Evolutionary conservation across 2,113 vertebrate species (phyloP), one percentile per base, ranked within the genome.

Genomic region (Tilapia sparmanii): DNA sequence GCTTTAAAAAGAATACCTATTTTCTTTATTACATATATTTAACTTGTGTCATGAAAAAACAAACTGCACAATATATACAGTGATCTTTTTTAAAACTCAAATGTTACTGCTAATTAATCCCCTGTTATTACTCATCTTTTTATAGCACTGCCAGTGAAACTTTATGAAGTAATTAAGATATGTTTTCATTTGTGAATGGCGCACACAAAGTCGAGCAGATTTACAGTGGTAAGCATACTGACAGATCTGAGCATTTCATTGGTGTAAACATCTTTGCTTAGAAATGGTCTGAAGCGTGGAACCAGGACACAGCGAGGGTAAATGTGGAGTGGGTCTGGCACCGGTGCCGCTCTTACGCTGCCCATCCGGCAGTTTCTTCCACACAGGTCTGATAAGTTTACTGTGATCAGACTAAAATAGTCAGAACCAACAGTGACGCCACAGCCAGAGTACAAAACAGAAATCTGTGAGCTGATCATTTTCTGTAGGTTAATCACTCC

Each of bases 291-390:
- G 31, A 63, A 73, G 38, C 4, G 4, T 18, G 66, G 68, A 26
- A 45, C 13, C 22, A 2, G 38, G 38, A 45, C 38, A 45, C 12
- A 0, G 66, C 3, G 8, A 0, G 13, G 38, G 13, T 10, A 45
- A 71, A 24, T 45, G 38, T 73, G 22, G 38, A 45, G 13, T 18
- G n/a, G 13, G 15, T 45, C 5, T 0, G 35, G n/a, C 66, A 71
- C 66, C 7, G 6, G 61, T n/a, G 35, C 0, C 8, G n/a, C n/a
- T 71, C n/a, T 15, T 0, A 71, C 0, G 8, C 40, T 73, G 22
- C 13, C 22, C 66, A 45, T 45, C 38, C 4, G 9, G 68, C 22
- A 45, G 13, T 73, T 26, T 5, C 22, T 45, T 45, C 68, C 68
- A 73, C 18, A 12, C 13, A 73, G 13, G 4, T 45, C 38, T 45